A percentile compares a stretch with the other conserved stretches of the same genome.
These are phyloP conservation scores for Leuciscus waleckii DNA, from an alignment of 2,797 vertebrate genomes.

Conservation along the genomic window DNA sequence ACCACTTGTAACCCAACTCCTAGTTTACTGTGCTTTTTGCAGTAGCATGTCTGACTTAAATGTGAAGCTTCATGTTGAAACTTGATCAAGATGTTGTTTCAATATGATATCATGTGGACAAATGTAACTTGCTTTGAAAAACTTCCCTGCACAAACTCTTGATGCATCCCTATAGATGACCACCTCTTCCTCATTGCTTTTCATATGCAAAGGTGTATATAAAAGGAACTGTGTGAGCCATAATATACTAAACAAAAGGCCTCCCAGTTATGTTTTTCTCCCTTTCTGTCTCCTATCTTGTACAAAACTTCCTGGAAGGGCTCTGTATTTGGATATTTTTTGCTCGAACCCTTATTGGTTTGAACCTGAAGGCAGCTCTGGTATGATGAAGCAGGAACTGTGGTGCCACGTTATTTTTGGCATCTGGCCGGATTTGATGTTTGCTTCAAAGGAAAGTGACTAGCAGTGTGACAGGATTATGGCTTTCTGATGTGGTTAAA, in stretches of 20 bases:
- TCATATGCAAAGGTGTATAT: constrained; percentile 28
- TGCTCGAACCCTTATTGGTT: neutral
- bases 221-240: constrained; percentile 56
- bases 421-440: constrained; percentile 15
- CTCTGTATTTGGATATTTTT: neutral
- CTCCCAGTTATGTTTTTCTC: constrained; percentile 69
- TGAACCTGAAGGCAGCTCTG: constrained; percentile 6
- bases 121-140: neutral
- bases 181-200: constrained; percentile 38
- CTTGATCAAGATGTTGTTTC: constrained; percentile 22
- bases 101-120: constrained; percentile 9
- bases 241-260: constrained; percentile 71
- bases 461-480: neutral
- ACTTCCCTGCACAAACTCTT: neutral
- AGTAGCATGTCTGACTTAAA: neutral
- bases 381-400: constrained; percentile 3
- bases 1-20: neutral
- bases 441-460: constrained; percentile 4
- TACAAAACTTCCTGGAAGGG: neutral
- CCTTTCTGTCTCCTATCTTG: constrained; percentile 60
- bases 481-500: neutral
- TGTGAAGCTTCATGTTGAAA: constrained; percentile 2
- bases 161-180: neutral
- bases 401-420: constrained; percentile 25
- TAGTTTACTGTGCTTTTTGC: neutral